A percentile compares a stretch with the other conserved stretches of the same genome.
Evolutionary conservation across 37 sponge, comb jelly and placozoan species (phyloP).

Genomic region (Petrosia ficiformis): DNA sequence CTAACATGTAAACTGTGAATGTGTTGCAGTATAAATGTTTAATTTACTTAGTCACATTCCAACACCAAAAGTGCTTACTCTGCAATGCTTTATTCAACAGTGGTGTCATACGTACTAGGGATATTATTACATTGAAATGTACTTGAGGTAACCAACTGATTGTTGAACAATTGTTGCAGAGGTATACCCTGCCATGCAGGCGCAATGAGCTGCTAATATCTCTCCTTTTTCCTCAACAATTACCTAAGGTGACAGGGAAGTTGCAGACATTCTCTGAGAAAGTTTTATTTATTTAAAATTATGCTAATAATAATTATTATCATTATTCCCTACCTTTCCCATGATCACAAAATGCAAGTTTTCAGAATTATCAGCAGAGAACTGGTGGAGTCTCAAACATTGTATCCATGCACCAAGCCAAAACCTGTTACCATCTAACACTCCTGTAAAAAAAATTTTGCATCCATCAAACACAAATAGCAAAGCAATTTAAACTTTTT

Average conservation of each 20-base stretch:
- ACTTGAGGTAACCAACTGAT: too few species aligned
- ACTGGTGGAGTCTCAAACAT: background rate
- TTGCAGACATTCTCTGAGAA: slow-evolving; percentile 15
- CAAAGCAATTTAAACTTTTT: background rate
- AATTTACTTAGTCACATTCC: too few species aligned
- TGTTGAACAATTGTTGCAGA: too few species aligned
- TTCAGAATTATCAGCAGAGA: background rate
- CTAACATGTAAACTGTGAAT: too few species aligned
- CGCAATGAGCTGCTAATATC: slow-evolving; percentile 6
- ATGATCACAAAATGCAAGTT: background rate
- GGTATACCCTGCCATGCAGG: slow-evolving; percentile 23
- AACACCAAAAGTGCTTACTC: too few species aligned
- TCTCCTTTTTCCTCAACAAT: background rate
- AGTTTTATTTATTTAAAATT: background rate
- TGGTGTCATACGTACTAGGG: too few species aligned
- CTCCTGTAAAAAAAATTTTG: background rate
- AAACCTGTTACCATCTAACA: background rate
- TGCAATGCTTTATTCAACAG: too few species aligned
- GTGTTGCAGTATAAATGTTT: too few species aligned
- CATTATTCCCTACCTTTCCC: slow-evolving; percentile 5
- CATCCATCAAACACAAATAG: background rate
- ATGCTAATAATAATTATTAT: background rate
- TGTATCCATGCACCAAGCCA: background rate
- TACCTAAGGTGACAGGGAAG: slow-evolving; percentile 2
- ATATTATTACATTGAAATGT: too few species aligned